Evolutionary conservation across 2,797 vertebrate species (phyloP).

Genomic region (Myripristis jacobus): DNA sequence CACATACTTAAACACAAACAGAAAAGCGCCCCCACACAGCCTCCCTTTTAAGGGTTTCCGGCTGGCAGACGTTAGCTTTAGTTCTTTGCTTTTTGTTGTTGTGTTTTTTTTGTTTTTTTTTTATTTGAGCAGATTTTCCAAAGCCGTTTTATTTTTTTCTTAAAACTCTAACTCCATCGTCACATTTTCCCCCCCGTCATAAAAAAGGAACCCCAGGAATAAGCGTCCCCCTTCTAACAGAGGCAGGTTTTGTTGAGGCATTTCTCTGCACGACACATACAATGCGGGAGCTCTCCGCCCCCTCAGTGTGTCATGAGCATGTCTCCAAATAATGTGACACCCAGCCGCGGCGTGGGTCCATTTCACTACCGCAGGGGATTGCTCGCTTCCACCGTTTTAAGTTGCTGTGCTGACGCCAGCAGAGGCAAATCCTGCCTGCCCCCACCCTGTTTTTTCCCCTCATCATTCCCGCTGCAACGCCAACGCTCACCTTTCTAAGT

Average conservation of each 20-base stretch:
- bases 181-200: slow-evolving; percentile 59
- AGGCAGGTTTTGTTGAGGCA: slow-evolving; percentile 62
- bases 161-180: too few relatives aligned
- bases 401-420: slow-evolving; percentile 58
- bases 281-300: slow-evolving; percentile 39
- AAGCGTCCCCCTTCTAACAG: slow-evolving; percentile 39
- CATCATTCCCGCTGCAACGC: slow-evolving; percentile 38
- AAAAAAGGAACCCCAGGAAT: slow-evolving; percentile 38
- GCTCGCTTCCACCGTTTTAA: slow-evolving; percentile 53
- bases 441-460: slow-evolving; percentile 31
- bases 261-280: slow-evolving; percentile 60
- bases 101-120: slow-evolving; percentile 15
- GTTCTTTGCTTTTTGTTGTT: slow-evolving; percentile 29
- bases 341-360: slow-evolving; percentile 32
- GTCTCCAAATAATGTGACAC: slow-evolving; percentile 56
- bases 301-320: slow-evolving; percentile 50
- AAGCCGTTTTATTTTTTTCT: too few relatives aligned
- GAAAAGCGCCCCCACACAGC: slow-evolving; percentile 56
- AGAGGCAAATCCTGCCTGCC: slow-evolving; percentile 46
- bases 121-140: slow-evolving; percentile 37
- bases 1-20: slow-evolving; percentile 26
- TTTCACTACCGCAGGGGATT: slow-evolving; percentile 44
- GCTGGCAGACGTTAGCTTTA: slow-evolving; percentile 26
- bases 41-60: slow-evolving; percentile 73
- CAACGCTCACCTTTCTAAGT: slow-evolving; percentile 55